Evolutionary conservation across 2,888 invertebrate genomes (phyloP).

Genomic region (Caenorhabditis doughertyi): DNA sequence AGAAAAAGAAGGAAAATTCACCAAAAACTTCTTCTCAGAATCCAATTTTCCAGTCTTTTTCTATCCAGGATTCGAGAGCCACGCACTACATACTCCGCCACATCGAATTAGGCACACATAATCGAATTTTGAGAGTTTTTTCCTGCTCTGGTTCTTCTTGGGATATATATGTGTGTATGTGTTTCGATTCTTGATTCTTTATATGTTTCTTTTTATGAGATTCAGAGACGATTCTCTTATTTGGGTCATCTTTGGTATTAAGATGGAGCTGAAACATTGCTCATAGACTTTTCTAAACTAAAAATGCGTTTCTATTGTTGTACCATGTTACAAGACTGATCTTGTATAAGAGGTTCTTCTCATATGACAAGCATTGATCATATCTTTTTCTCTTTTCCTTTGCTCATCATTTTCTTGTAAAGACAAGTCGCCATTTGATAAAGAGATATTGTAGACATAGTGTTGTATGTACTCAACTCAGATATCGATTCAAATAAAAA

Average conservation of each 20-base stretch:
- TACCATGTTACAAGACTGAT: no score
- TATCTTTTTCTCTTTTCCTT: neutral
- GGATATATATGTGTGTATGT: slow-evolving; percentile 28
- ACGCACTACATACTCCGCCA: slow-evolving; percentile 20
- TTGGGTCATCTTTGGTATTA: neutral
- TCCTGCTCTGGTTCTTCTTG: slow-evolving; percentile 5
- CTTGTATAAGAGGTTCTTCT: neutral
- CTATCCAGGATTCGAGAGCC: slow-evolving; percentile 20
- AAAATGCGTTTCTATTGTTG: no score
- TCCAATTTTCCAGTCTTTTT: slow-evolving; percentile 14
- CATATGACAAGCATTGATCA: neutral
- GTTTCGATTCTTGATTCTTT: slow-evolving; percentile 32
- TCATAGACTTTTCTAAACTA: no score
- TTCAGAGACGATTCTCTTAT: neutral
- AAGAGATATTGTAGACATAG: slow-evolving; percentile 35
- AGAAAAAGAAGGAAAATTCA: slow-evolving; percentile 7
- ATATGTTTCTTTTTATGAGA: neutral
- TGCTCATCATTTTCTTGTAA: neutral
- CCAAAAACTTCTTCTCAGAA: neutral
- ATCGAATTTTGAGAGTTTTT: slow-evolving; percentile 36
- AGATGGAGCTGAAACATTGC: no score
- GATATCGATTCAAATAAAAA: slow-evolving; percentile 8
- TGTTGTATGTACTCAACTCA: slow-evolving; percentile 48
- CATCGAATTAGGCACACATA: slow-evolving; percentile 53
- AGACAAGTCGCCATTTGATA: slow-evolving; percentile 21